Percentiles rank a stretch among this genome's conserved stretches.
phyloP scores from a whole-genome alignment of 1,140 invertebrate species.

The Hypsibius dujardini region DNA sequence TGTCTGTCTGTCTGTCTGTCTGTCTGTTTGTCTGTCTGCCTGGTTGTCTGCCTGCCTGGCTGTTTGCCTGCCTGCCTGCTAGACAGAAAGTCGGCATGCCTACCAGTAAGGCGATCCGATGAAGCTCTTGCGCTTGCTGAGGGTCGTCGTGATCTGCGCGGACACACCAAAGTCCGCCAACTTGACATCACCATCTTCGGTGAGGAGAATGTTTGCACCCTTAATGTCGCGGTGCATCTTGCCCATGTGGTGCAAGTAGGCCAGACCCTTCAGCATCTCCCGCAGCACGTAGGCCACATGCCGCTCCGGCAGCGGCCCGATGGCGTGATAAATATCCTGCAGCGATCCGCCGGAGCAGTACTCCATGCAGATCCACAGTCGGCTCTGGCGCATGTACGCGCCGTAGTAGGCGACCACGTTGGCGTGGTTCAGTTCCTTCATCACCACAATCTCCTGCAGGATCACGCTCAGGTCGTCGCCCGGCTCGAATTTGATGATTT shows the following conservation, averaged over 20 bases:
- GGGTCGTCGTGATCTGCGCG: constrained; percentile 95
- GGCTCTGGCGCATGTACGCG: constrained; percentile 59
- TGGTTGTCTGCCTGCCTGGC: no score
- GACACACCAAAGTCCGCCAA: constrained; percentile 95
- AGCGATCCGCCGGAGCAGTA: constrained; percentile 93
- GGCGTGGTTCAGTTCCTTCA: constrained; percentile 80
- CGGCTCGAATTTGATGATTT: constrained; percentile 95
- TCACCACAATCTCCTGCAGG: constrained; percentile 98
- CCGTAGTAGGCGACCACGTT: constrained; percentile 98
- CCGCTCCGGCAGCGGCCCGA: constrained; percentile 74
- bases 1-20: no score
- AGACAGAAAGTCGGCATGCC: constrained; percentile 21
- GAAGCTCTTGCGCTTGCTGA: constrained; percentile 96
- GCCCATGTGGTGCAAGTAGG: constrained; percentile 83
- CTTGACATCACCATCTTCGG: constrained; percentile 89
- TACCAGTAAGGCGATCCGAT: constrained; percentile 98
- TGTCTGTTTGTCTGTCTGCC: no score
- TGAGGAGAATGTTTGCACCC: constrained; percentile 93
- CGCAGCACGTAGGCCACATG: constrained; percentile 95
- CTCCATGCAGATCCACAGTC: constrained; percentile 97
- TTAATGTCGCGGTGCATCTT: constrained; percentile 84
- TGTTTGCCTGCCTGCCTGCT: constrained; percentile 14
- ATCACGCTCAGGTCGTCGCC: constrained; percentile 96
- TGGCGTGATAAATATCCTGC: constrained; percentile 85
- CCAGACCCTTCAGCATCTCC: constrained; percentile 85